These are phyloP conservation scores for Luidia sarsii DNA, from an alignment of 53 echinoderm and acorn worm species.

Conservation along the genomic window DNA sequence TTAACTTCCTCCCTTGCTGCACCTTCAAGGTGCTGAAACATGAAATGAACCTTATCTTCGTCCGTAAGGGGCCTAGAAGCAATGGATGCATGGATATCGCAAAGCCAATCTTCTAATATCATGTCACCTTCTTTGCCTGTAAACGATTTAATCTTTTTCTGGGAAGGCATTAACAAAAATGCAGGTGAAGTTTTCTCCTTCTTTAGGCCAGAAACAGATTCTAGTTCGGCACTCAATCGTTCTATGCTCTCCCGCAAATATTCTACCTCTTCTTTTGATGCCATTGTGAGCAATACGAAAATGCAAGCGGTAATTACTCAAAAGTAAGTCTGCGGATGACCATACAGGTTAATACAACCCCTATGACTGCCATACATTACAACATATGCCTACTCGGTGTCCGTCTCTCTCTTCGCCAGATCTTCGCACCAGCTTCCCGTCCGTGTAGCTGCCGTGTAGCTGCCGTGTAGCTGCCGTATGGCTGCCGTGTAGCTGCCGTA, in stretches of 20 bases:
- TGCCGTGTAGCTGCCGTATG: too few relatives aligned
- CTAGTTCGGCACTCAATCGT: not conserved
- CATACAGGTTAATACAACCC: too few relatives aligned
- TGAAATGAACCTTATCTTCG: constrained; percentile 39
- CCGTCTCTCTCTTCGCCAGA: not conserved
- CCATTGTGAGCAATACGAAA: not conserved
- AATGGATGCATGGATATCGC: constrained; percentile 30
- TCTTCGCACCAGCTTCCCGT: not conserved
- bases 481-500: too few relatives aligned
- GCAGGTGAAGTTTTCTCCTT: not conserved
- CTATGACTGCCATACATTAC: too few relatives aligned
- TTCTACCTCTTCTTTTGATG: not conserved
- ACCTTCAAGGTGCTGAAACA: constrained; percentile 35
- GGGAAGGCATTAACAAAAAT: constrained; percentile 5
- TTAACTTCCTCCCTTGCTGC: constrained; percentile 30
- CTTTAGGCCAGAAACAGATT: not conserved
- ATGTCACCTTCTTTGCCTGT: constrained; percentile 12
- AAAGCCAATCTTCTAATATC: constrained; percentile 14
- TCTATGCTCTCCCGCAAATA: not conserved
- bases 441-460: too few relatives aligned
- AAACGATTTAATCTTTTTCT: constrained; percentile 33
- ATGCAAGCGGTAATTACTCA: too few relatives aligned
- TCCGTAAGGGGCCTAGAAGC: constrained; percentile 26
- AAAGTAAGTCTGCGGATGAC: too few relatives aligned
- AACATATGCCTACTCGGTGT: too few relatives aligned